Conservation (phyloP, 1,140 invertebrate genomes). For the Ips nitidus region DNA sequence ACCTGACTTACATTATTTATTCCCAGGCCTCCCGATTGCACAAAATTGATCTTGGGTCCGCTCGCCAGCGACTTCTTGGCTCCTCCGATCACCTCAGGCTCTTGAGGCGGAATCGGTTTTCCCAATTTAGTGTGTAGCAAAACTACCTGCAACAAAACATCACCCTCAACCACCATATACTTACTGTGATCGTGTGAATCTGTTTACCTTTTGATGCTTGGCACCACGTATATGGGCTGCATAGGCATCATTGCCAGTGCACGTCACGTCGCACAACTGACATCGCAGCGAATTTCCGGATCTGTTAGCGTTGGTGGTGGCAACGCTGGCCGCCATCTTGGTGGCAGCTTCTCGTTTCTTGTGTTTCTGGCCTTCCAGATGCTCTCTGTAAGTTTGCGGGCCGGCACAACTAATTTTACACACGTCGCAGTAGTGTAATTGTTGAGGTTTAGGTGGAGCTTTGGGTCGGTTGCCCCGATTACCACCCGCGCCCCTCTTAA, state of each 20-base stretch:
- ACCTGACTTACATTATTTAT: constrained; percentile 48
- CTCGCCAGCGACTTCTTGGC: constrained; percentile 61
- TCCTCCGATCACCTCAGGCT: constrained; percentile 78
- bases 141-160: constrained; percentile 58
- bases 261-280: constrained; percentile 96
- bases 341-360: constrained; percentile 95
- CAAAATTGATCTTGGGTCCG: constrained; percentile 88
- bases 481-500: constrained; percentile 69
- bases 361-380: constrained; percentile 97
- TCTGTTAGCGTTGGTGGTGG: constrained; percentile 56
- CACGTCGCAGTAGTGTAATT: constrained; percentile 93
- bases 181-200: background rate
- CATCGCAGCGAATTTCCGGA: constrained; percentile 77
- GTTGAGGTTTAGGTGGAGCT: constrained; percentile 84
- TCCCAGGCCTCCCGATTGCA: constrained; percentile 75
- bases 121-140: constrained; percentile 95
- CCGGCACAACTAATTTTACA: constrained; percentile 79
- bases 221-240: constrained; percentile 96
- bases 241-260: constrained; percentile 92
- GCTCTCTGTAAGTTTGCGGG: constrained; percentile 89
- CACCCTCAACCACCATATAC: too few species aligned
- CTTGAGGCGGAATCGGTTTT: constrained; percentile 94
- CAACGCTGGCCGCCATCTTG: constrained; percentile 68
- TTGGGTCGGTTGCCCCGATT: constrained; percentile 71
- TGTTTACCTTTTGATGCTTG: constrained; percentile 88